Conservation (phyloP, 1,140 invertebrate species). For the Calycopis cecrops region DNA sequence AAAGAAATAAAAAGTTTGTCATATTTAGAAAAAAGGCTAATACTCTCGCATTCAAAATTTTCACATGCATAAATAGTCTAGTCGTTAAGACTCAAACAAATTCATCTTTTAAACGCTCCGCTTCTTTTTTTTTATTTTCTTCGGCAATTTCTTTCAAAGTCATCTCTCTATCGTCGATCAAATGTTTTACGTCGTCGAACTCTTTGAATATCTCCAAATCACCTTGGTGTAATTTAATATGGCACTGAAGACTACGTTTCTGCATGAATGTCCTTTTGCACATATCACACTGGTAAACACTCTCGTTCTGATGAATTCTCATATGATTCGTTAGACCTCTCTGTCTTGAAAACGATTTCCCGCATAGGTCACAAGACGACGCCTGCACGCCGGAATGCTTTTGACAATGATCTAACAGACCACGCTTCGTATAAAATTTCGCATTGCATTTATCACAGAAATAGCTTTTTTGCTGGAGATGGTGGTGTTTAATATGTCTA, state of each 20-base stretch:
- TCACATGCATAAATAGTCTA: no score
- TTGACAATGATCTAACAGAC: slow-evolving; percentile 61
- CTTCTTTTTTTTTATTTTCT: slow-evolving; percentile 52
- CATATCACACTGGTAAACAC: slow-evolving; percentile 76
- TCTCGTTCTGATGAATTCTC: slow-evolving; percentile 76
- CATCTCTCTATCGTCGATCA: slow-evolving; percentile 61
- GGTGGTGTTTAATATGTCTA: slow-evolving; percentile 64
- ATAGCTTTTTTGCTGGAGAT: slow-evolving; percentile 64
- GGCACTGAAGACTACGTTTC: slow-evolving; percentile 64
- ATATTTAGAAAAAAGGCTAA: no score
- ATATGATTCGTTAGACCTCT: slow-evolving; percentile 87
- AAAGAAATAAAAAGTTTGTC: no score
- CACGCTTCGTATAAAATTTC: slow-evolving; percentile 65
- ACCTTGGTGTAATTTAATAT: slow-evolving; percentile 73
- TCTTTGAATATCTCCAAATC: slow-evolving; percentile 68
- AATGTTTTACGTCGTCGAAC: slow-evolving; percentile 64
- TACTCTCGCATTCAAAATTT: no score
- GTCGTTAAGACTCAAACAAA: no score
- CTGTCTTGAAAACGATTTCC: slow-evolving; percentile 80
- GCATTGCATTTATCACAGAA: slow-evolving; percentile 68
- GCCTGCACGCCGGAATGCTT: slow-evolving; percentile 53
- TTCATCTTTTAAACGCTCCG: slow-evolving; percentile 32
- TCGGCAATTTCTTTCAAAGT: slow-evolving; percentile 60
- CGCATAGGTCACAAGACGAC: slow-evolving; percentile 84
- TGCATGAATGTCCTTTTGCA: slow-evolving; percentile 80